Percentiles rank a stretch among this genome's conserved stretches.
Evolutionary conservation across 1,140 invertebrate genomes (phyloP).

Genomic region (Dendrolimus kikuchii): DNA sequence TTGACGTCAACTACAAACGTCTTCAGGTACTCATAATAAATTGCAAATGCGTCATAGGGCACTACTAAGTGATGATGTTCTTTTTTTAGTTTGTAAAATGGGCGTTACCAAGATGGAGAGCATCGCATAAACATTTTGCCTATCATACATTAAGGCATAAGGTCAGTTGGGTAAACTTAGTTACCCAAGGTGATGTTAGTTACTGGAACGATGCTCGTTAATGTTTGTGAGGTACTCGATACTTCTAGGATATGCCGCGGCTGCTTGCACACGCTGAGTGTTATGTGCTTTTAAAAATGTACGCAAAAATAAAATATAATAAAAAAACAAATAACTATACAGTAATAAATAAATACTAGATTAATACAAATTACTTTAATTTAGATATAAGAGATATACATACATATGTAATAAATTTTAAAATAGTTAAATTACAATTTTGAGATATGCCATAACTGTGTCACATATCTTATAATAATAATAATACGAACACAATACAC

Average conservation of each 20-base stretch:
- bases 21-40: too few species aligned
- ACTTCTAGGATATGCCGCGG: slow-evolving; percentile 20
- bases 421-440: too few species aligned
- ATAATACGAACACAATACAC: not conserved
- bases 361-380: too few species aligned
- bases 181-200: not conserved
- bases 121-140: slow-evolving; percentile 61
- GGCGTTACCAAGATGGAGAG: slow-evolving; percentile 66
- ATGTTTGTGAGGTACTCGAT: not conserved
- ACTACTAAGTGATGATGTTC: slow-evolving; percentile 17
- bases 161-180: slow-evolving; percentile 46
- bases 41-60: slow-evolving; percentile 5
- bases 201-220: not conserved
- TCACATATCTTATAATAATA: slow-evolving; percentile 1
- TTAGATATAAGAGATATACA: too few species aligned
- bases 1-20: not conserved
- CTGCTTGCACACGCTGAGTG: slow-evolving; percentile 22
- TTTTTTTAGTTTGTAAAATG: slow-evolving; percentile 71
- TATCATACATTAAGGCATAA: slow-evolving; percentile 54
- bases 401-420: too few species aligned
- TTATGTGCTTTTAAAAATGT: slow-evolving; percentile 11
- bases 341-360: too few species aligned
- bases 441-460: too few species aligned
- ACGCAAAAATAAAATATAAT: too few species aligned
- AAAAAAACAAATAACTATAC: too few species aligned